Evolutionary conservation across 2,797 vertebrate genomes (phyloP).

Genomic region (Gallirallus australis): DNA sequence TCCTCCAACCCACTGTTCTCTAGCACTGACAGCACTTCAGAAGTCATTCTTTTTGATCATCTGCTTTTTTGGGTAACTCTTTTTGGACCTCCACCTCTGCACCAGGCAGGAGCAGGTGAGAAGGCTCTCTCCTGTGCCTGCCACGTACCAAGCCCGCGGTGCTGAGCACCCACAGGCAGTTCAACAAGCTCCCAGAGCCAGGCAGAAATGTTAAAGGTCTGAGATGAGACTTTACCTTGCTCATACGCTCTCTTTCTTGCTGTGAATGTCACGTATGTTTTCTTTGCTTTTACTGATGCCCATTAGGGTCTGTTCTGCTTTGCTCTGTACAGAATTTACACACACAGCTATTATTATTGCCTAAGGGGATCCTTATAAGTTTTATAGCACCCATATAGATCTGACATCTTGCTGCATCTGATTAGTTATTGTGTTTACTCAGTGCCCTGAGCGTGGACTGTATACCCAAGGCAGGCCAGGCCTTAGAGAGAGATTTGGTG

Average conservation of each 20-base stretch:
- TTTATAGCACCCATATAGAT: conserved; percentile 61
- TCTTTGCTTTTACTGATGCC: not conserved
- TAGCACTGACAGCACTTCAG: not conserved
- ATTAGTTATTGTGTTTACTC: conserved; percentile 33
- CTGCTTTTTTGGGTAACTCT: not conserved
- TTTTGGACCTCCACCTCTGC: not conserved
- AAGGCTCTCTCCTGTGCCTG: not conserved
- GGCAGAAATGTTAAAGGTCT: not conserved
- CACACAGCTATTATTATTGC: conserved; percentile 56
- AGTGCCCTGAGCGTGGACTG: not conserved
- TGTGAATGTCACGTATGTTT: not conserved
- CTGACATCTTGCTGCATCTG: conserved; percentile 58
- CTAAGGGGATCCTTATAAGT: conserved; percentile 53
- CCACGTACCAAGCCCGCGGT: rapidly evolving
- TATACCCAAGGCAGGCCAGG: not conserved
- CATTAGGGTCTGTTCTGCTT: conserved; percentile 35
- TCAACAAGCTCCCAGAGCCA: not conserved
- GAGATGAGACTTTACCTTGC: not conserved
- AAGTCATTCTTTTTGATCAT: not conserved
- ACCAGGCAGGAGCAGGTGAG: too few relatives aligned
- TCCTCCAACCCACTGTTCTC: not conserved
- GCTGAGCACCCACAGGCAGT: not conserved
- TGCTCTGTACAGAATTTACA: conserved; percentile 46
- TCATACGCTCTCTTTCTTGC: not conserved
- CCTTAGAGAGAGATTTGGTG: not conserved